A percentile compares a stretch with the other conserved stretches of the same genome.
Evolutionary conservation across 2,888 invertebrate species (phyloP).

Genomic region (Drosophila pseudotalamancana): DNA sequence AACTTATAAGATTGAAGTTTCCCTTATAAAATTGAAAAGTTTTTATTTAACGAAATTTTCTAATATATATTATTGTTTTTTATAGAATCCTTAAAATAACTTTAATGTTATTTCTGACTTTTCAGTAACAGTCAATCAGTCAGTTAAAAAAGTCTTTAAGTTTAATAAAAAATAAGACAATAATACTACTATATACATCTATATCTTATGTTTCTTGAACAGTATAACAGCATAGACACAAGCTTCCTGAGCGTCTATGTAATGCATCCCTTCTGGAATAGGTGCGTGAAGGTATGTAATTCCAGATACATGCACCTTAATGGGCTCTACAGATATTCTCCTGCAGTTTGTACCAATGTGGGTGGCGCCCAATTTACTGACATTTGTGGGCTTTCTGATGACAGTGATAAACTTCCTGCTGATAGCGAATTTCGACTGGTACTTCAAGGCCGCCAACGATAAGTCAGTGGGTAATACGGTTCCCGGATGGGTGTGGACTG

Average conservation of each 20-base stretch:
- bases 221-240: slow-evolving; percentile 98
- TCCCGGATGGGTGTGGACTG: slow-evolving; percentile 94
- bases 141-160: neutral
- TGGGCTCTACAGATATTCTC: neutral
- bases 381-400: slow-evolving; percentile 96
- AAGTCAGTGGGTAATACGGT: slow-evolving; percentile 85
- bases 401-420: slow-evolving; percentile 94
- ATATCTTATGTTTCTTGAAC: slow-evolving; percentile 81
- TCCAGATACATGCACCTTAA: neutral
- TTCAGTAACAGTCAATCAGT: neutral
- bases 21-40: no score
- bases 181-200: neutral
- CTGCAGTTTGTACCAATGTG: slow-evolving; percentile 95
- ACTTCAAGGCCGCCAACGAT: slow-evolving; percentile 86
- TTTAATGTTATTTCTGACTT: no score
- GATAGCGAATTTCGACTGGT: slow-evolving; percentile 94
- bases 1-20: no score
- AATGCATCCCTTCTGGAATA: slow-evolving; percentile 99
- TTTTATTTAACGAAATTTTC: no score
- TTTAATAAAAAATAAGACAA: no score
- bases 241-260: slow-evolving; percentile 98
- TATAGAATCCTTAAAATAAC: no score
- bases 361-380: slow-evolving; percentile 98
- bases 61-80: no score
- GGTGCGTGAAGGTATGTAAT: slow-evolving; percentile 93